Conservation (phyloP, 2,797 vertebrate genomes). For the Silurus lanzhouensis region DNA sequence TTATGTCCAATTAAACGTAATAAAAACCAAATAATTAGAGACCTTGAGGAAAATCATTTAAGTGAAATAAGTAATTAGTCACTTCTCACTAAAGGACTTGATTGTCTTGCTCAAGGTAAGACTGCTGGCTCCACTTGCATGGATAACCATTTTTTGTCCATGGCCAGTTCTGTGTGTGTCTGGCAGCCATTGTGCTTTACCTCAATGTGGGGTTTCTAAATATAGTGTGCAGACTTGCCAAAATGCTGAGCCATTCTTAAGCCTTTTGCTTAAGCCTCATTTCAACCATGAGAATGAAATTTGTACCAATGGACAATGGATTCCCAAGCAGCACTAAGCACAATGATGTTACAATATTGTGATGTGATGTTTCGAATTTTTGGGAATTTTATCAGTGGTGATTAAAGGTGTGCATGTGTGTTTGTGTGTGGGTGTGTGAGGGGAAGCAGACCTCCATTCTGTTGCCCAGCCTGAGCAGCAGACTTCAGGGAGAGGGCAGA, state of each 20-base stretch:
- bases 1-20: constrained; percentile 38
- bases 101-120: constrained; percentile 26
- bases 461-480: constrained; percentile 57
- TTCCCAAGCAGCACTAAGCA: constrained; percentile 18
- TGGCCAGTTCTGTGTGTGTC: constrained; percentile 35
- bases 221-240: constrained; percentile 25
- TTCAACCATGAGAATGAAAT: constrained; percentile 42
- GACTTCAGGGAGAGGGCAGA: constrained; percentile 67
- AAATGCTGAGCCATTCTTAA: constrained; percentile 33
- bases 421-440: constrained; percentile 3
- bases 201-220: constrained; percentile 39
- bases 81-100: constrained; percentile 34
- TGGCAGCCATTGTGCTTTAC: constrained; percentile 38
- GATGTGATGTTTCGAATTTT: constrained; percentile 2
- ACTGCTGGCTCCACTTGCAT: constrained; percentile 19
- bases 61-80: constrained; percentile 39
- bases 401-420: constrained; percentile 9
- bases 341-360: constrained; percentile 25
- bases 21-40: constrained; percentile 17
- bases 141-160: constrained; percentile 31
- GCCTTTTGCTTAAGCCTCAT: constrained; percentile 42
- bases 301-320: constrained; percentile 26
- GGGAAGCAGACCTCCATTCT: constrained; percentile 55
- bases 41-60: constrained; percentile 22
- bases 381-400: constrained; percentile 5